Evolutionary conservation across 2,113 vertebrate species (phyloP).

Genomic region (Gulo gulo): DNA sequence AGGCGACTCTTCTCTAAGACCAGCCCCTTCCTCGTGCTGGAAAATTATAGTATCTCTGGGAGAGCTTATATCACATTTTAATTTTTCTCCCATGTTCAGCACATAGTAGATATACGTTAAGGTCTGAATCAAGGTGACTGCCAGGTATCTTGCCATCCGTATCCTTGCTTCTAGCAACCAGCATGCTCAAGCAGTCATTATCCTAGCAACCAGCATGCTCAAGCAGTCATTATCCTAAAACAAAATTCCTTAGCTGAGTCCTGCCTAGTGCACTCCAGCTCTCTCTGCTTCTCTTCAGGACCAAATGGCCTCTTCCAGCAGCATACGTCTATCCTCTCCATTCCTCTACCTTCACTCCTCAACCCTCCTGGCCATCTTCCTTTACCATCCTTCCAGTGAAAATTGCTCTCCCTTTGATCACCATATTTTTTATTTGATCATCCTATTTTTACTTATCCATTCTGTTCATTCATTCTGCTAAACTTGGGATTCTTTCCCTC

Average conservation of each 20-base stretch:
- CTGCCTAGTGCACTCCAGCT: not conserved
- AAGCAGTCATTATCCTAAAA: not conserved
- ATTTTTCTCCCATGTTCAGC: not conserved
- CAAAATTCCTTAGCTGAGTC: not conserved
- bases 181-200: not conserved
- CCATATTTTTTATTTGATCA: not conserved
- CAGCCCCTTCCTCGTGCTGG: not conserved
- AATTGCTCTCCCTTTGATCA: not conserved
- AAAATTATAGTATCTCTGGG: not conserved
- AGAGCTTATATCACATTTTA: not conserved
- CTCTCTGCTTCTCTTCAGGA: not conserved
- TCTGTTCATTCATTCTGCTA: not conserved
- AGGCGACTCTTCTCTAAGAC: not conserved
- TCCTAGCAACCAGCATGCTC: no score
- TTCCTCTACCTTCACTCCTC: not conserved
- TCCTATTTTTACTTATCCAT: not conserved
- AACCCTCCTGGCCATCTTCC: not conserved
- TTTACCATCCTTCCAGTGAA: not conserved
- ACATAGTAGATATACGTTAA: not conserved
- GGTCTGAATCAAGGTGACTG: not conserved
- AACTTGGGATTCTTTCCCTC: not conserved
- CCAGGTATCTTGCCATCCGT: not conserved
- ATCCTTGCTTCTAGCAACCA: not conserved
- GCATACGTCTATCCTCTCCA: not conserved
- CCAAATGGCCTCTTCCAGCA: not conserved